Evolutionary conservation across 2,888 invertebrate species (phyloP), one percentile per base, ranked within the genome.

Genomic region (Polylopha cassiicola): DNA sequence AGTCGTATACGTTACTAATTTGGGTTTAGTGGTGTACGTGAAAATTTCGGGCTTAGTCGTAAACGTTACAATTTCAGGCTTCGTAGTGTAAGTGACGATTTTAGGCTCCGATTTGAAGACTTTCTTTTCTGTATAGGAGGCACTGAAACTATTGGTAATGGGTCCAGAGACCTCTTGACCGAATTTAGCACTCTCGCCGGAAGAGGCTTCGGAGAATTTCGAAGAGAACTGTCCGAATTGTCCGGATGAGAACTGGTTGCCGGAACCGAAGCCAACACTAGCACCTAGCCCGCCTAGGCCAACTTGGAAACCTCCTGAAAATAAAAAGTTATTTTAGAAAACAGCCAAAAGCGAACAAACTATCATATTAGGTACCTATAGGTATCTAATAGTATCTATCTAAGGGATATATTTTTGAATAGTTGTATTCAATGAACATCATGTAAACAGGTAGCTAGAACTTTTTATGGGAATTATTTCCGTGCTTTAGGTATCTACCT

Each of bases 61-160:
- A 37, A 57, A 80, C 0, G 75, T 74, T 3, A 73, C 59, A 4
- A 64, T 64, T 46, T 76, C 64, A 0, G 75, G 75, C 33, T 74
- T 74, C 0, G 75, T 75, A 0, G 76, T 77, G 37, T 67, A 77
- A 0, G 73, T 71, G 0, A 76, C 48, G 0, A 74, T 62, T 51
- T 80, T 65, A 0, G 76, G 76, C 28, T 80, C 79, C 1, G 66
- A 60, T 44, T 80, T 72, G 71, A 61, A 79, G 7, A 71, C 65
- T 15, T 82, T 80, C 54, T 78, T 79, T 38, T 81, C 78, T 0
- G 73, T 55, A 43, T 69, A 81, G 0, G 77, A 66, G 0, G 81
- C 74, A 33, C 71, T 74, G 54, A 71, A 79, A 0, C 65, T 68
- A 15, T 82, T 80, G 0, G 74, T 61, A 0, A 79, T 50, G 0